A percentile compares a stretch with the other conserved stretches of the same genome.
Conservation (phyloP, 2,113 vertebrate genomes). For the Leucopsar rothschildi region DNA sequence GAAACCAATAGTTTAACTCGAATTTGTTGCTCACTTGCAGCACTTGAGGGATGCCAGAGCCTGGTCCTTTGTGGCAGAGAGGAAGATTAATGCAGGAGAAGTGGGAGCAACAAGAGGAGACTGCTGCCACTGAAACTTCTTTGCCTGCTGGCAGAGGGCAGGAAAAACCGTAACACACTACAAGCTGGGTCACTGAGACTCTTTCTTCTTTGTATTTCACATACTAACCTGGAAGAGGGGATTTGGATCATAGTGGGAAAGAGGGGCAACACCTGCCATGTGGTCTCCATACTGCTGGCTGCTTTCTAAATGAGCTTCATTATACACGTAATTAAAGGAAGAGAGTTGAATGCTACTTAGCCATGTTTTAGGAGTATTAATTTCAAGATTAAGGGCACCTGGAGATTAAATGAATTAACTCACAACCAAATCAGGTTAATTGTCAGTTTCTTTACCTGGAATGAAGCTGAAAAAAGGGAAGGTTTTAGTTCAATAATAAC, state of each 20-base stretch:
- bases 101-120: accelerated
- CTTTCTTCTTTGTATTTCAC: accelerated
- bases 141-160: not conserved
- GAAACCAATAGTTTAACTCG: not conserved
- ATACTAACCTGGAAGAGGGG: not conserved
- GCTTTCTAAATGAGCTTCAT: conserved; percentile 26
- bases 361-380: conserved; percentile 13
- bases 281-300: not conserved
- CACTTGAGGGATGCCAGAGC: not conserved
- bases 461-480: not conserved
- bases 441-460: conserved; percentile 32
- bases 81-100: not conserved
- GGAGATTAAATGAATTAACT: conserved; percentile 46
- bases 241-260: not conserved
- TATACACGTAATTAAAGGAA: not conserved
- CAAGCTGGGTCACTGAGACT: accelerated
- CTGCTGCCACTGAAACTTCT: not conserved
- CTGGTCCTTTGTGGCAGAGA: not conserved
- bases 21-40: not conserved
- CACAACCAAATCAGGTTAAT: not conserved
- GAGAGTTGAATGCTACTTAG: not conserved
- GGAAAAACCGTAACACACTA: not conserved
- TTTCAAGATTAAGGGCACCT: conserved; percentile 20
- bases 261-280: not conserved
- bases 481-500: not conserved